Percentiles rank a stretch among this genome's conserved stretches.
phyloP scores from a whole-genome alignment of 1,140 invertebrate genomes.

The Archegozetes longisetosus region DNA sequence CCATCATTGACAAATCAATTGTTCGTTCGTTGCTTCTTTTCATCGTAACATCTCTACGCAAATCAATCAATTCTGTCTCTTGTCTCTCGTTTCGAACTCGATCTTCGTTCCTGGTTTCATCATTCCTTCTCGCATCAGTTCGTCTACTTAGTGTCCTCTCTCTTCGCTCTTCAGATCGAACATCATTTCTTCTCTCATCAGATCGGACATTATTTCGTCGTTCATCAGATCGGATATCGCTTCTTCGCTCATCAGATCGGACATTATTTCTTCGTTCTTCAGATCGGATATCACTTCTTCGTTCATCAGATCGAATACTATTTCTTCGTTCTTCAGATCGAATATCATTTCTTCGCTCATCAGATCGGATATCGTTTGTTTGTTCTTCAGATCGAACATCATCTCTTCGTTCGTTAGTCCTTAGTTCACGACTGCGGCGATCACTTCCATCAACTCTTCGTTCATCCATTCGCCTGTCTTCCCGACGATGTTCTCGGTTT shows the following conservation, averaged over 20 bases:
- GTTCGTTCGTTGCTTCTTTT: background rate
- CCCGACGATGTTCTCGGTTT: too few relatives aligned
- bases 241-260: background rate
- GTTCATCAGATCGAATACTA: background rate
- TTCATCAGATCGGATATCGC: background rate
- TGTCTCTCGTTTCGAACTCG: too few relatives aligned
- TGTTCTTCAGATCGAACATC: background rate
- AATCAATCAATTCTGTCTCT: background rate
- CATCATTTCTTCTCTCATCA: background rate
- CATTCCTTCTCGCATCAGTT: background rate
- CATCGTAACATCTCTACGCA: background rate
- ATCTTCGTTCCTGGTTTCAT: background rate
- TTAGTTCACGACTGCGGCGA: too few relatives aligned
- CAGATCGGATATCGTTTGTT: background rate
- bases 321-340: background rate
- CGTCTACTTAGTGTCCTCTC: too few relatives aligned
- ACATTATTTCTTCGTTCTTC: background rate
- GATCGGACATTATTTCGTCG: background rate
- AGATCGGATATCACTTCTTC: background rate
- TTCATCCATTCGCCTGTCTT: background rate
- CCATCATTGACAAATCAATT: background rate
- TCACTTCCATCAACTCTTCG: too few relatives aligned
- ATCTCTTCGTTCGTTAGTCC: background rate
- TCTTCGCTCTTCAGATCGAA: background rate
- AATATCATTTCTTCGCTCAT: background rate